These are phyloP conservation scores for Gavia stellata DNA, from an alignment of 2,113 vertebrate species.

Conservation along the genomic window DNA sequence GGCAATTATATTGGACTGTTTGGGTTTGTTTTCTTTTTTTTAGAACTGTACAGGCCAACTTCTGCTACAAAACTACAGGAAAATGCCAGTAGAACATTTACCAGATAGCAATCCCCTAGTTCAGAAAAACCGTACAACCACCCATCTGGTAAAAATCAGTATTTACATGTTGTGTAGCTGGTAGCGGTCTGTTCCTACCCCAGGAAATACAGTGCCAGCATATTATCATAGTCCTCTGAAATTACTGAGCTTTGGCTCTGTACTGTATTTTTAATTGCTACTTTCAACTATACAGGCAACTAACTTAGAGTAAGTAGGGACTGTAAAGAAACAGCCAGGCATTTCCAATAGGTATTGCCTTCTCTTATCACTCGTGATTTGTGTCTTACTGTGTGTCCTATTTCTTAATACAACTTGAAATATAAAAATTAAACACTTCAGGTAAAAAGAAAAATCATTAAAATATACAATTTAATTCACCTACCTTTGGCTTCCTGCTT, in stretches of 20 bases:
- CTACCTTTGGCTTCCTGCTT: constrained; percentile 83
- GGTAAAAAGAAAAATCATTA: background rate
- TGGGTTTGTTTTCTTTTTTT: background rate
- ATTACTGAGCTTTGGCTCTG: background rate
- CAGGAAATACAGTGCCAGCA: background rate
- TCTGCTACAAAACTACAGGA: background rate
- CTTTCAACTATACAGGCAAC: background rate
- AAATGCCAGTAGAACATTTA: background rate
- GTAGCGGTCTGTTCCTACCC: background rate
- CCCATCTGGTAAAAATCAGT: background rate
- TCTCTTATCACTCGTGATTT: background rate
- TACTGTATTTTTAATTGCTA: background rate
- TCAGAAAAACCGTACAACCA: background rate
- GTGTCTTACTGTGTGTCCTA: background rate
- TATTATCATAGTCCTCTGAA: background rate
- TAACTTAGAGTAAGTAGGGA: background rate
- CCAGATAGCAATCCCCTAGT: background rate
- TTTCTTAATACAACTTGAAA: background rate
- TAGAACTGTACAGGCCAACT: background rate
- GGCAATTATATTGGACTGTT: background rate
- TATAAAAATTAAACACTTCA: background rate
- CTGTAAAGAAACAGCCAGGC: background rate
- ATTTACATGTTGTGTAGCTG: background rate
- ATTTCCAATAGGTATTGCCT: background rate
- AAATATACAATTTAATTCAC: background rate